A percentile compares a stretch with the other conserved stretches of the same genome.
Conservation (phyloP, 2,797 vertebrate genomes). For the Dryobates pubescens region DNA sequence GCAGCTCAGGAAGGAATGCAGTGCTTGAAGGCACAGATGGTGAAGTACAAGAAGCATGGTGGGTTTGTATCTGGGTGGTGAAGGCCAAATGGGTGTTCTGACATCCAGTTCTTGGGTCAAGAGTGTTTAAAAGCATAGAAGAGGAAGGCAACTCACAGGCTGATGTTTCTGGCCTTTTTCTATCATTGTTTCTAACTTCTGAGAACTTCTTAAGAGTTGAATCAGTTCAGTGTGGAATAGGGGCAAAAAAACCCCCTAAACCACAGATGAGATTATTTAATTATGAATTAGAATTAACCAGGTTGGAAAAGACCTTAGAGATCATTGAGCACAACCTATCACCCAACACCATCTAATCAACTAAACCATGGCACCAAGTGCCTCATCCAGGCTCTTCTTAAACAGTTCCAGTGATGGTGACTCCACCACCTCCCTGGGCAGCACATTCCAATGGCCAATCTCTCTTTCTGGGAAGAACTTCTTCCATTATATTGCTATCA, state of each 20-base stretch:
- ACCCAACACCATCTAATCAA: too few relatives aligned
- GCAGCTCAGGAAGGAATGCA: background rate
- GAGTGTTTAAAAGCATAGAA: background rate
- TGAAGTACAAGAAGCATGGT: fast-evolving
- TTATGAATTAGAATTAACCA: background rate
- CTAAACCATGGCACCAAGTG: too few relatives aligned
- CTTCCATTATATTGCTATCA: background rate
- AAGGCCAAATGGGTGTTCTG: background rate
- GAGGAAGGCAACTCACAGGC: background rate
- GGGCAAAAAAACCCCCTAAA: too few relatives aligned
- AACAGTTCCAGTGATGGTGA: too few relatives aligned
- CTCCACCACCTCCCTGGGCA: too few relatives aligned
- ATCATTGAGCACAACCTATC: too few relatives aligned
- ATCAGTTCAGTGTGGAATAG: background rate
- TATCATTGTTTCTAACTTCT: background rate
- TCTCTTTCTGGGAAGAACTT: too few relatives aligned
- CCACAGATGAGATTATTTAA: background rate
- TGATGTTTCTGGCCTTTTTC: background rate
- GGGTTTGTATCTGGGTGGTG: background rate
- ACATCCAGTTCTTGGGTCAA: background rate
- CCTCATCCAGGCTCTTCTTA: too few relatives aligned
- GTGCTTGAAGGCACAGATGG: background rate
- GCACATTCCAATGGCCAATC: too few relatives aligned
- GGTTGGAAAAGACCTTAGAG: too few relatives aligned
- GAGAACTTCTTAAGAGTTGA: background rate